phyloP scores from a whole-genome alignment of 2,113 vertebrate species.

The Bujurquina vittata region DNA sequence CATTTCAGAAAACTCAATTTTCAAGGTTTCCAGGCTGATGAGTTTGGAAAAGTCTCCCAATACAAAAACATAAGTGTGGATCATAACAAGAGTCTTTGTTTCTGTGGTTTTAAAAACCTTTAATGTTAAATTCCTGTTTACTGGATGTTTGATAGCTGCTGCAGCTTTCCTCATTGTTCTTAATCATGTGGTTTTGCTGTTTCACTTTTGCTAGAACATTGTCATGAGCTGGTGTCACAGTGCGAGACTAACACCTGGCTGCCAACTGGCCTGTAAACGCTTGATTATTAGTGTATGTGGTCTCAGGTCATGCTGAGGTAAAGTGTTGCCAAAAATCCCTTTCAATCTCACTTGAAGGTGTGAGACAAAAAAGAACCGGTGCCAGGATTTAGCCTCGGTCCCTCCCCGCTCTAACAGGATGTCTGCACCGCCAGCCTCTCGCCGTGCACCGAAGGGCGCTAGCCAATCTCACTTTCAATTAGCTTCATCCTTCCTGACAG shows the following conservation, averaged over 20 bases:
- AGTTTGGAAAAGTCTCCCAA: not conserved
- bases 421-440: conserved; percentile 37
- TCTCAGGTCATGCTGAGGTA: not conserved
- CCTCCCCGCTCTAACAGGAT: conserved; percentile 50
- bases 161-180: too few species aligned
- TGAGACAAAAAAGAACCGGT: conserved; percentile 41
- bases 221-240: conserved; percentile 4
- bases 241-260: conserved; percentile 19
- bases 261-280: conserved; percentile 11
- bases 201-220: not conserved
- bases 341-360: conserved; percentile 28
- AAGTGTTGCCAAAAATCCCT: conserved; percentile 44
- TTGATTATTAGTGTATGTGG: conserved; percentile 18
- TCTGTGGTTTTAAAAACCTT: not conserved
- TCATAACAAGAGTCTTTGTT: not conserved
- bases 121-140: not conserved
- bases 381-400: conserved; percentile 36
- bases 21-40: too few species aligned
- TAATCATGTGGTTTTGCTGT: not conserved
- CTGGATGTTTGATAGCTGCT: not conserved
- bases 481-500: conserved; percentile 75
- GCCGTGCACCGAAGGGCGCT: conserved; percentile 25
- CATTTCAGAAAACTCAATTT: too few species aligned
- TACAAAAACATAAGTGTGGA: not conserved
- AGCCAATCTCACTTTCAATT: conserved; percentile 70